phyloP scores from a whole-genome alignment of 1,140 invertebrate species.

The Nebria ingens region DNA sequence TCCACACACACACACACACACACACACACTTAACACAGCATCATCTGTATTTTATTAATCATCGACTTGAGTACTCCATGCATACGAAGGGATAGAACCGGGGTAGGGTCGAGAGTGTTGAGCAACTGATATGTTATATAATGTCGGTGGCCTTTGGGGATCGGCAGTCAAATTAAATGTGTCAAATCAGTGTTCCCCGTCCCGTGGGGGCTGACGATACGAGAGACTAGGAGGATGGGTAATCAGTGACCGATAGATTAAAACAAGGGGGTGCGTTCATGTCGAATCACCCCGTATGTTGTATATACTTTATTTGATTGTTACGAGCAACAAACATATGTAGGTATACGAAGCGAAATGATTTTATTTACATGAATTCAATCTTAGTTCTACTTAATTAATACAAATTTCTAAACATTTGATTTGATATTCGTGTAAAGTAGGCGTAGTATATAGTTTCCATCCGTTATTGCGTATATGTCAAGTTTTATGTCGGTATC shows the following conservation, averaged over 20 bases:
- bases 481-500: no score
- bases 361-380: no score
- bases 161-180: conserved; percentile 13
- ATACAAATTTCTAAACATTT: no score
- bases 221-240: not conserved
- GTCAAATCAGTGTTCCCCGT: conserved; percentile 11
- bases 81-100: not conserved
- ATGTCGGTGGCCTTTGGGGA: conserved; percentile 8
- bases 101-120: not conserved
- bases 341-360: no score
- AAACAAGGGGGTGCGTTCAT: conserved; percentile 8
- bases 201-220: not conserved
- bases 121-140: conserved; percentile 11
- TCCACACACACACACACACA: no score
- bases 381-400: no score
- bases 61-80: not conserved
- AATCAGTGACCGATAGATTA: conserved; percentile 9
- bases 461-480: no score
- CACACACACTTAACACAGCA: no score
- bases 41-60: conserved; percentile 8
- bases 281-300: not conserved
- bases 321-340: no score
- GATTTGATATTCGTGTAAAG: no score
- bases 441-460: no score
- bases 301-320: no score